Evolutionary conservation across 2,113 vertebrate genomes (phyloP), one percentile per base, ranked within the genome.

Genomic region (Myiagra hebetior): DNA sequence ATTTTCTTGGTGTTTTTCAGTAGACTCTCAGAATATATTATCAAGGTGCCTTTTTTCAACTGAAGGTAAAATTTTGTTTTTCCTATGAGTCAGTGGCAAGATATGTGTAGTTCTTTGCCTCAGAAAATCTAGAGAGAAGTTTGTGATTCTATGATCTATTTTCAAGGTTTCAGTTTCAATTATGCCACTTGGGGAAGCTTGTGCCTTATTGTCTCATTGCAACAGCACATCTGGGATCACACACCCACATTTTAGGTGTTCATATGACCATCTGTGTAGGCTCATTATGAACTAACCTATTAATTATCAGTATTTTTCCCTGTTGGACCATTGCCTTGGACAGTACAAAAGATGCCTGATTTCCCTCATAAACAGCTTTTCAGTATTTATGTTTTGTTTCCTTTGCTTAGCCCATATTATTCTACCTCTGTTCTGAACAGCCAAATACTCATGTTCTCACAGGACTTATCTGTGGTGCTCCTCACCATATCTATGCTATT

Each of bases 331-430:
- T 64, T 69, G 23, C 10, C 15, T 69, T 23, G 46, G 11, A 17
- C 31, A 31, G 13, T 42, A 52, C 3, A 65, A 70, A 76, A 65
- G 17, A 33, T 35, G 8, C 9, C 50, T 13, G 6, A 65, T 74
- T 92, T 88, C 8, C 9, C 42, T 85, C 23, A 39, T 47, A 74
- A 62, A 2, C 7, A 82, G 7, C 5, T 85, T 74, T 64, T 60
- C 30, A 37, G 10, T 33, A 52, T 55, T 88, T 60, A 17, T 55
- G 3, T 52, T 73, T 87, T 75, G 6, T 42, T 35, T 56, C 57
- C 13, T 65, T 82, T 69, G 5, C 10, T 56, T 70, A 46, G 1
- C 2, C 10, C 0, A 0, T 35, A 23, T 47, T 78, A 46, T 52
- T 79, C 33, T 70, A 42, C 3, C 20, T 78, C 13, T 62, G 5